Conservation (phyloP, 2,888 invertebrate genomes). For the Nematopogon swammerdamellus region DNA sequence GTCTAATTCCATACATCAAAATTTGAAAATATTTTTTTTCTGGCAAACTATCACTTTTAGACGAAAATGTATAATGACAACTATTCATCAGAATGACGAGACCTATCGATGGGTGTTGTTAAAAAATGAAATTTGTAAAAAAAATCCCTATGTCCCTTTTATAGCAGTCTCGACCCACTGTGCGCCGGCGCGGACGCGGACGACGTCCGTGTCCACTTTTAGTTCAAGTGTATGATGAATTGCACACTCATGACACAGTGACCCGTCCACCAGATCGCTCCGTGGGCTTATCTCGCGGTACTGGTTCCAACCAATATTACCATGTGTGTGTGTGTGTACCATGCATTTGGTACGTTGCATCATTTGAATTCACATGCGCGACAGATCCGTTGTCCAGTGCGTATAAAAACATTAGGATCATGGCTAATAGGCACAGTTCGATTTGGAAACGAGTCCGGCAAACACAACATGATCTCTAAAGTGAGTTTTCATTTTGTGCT, state of each 20-base stretch:
- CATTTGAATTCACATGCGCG: neutral
- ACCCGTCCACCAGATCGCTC: neutral
- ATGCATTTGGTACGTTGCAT: neutral
- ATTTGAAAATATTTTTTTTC: too few species aligned
- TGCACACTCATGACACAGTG: neutral
- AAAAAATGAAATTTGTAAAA: too few species aligned
- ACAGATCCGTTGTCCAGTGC: neutral
- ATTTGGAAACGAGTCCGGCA: slow-evolving; percentile 7
- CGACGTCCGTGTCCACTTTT: neutral
- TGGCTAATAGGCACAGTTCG: neutral
- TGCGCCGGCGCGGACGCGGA: too few species aligned
- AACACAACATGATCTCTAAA: slow-evolving; percentile 37
- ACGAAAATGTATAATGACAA: too few species aligned
- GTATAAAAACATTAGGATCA: neutral
- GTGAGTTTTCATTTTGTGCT: slow-evolving; percentile 21
- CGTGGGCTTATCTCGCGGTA: neutral
- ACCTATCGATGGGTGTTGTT: too few species aligned
- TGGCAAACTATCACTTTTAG: too few species aligned
- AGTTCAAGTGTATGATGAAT: neutral
- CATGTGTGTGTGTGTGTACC: too few species aligned
- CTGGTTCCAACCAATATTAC: neutral
- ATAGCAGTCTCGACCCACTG: too few species aligned
- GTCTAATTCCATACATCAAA: too few species aligned
- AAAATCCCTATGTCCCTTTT: neutral
- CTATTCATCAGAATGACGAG: too few species aligned